Percentiles rank a stretch among this genome's conserved stretches.
phyloP scores from a whole-genome alignment of 1,140 invertebrate genomes.

The Papilio polyxenes region DNA sequence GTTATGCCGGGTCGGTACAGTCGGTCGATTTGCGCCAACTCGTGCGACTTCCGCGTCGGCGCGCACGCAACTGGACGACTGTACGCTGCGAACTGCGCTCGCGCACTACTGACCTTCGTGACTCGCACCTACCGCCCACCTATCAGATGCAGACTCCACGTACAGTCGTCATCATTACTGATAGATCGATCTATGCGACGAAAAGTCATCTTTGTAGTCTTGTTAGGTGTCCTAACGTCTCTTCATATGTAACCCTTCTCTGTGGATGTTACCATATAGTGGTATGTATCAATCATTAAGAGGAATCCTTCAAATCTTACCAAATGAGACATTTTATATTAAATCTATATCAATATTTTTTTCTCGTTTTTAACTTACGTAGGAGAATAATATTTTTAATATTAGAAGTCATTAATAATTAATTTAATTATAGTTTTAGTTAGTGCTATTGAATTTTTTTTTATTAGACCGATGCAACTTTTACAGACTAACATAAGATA shows the following conservation, averaged over 20 bases:
- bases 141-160: conserved; percentile 17
- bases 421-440: too few species aligned
- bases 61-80: conserved; percentile 55
- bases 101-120: conserved; percentile 51
- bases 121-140: conserved; percentile 30
- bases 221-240: neutral
- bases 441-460: too few species aligned
- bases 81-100: conserved; percentile 49
- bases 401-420: too few species aligned
- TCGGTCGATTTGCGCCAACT: conserved; percentile 35
- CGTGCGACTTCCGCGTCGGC: conserved; percentile 47
- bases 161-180: conserved; percentile 3
- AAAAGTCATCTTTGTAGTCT: neutral
- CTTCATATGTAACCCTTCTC: neutral
- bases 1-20: conserved; percentile 12
- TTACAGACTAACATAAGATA: too few species aligned
- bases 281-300: too few species aligned
- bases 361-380: too few species aligned
- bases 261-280: too few species aligned
- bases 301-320: too few species aligned
- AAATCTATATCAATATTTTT: too few species aligned
- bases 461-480: too few species aligned
- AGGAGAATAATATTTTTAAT: too few species aligned
- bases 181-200: neutral
- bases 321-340: too few species aligned